Conservation (phyloP, 2,888 invertebrate species). For the Hydrotaea cyrtoneurina region DNA sequence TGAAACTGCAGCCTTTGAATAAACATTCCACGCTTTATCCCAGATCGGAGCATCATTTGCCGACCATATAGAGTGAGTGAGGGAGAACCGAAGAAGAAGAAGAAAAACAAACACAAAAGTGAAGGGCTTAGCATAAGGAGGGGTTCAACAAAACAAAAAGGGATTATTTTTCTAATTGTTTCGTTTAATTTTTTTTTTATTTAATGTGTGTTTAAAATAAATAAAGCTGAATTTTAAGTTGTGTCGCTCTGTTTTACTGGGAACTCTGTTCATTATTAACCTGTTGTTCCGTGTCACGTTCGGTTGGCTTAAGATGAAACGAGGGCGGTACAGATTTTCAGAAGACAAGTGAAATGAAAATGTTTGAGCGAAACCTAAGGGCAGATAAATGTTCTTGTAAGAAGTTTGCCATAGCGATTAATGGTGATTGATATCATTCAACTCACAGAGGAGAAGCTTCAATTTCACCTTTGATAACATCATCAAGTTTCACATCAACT, state of each 20-base stretch:
- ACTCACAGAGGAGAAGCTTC: too few relatives aligned
- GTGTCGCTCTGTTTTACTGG: background rate
- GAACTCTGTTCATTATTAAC: slow-evolving; percentile 16
- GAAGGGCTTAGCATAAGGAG: background rate
- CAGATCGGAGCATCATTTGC: slow-evolving; percentile 80
- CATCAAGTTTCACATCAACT: too few relatives aligned
- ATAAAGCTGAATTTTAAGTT: slow-evolving; percentile 15
- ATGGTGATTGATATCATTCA: too few relatives aligned
- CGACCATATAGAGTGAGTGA: slow-evolving; percentile 75
- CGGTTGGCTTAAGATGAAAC: background rate
- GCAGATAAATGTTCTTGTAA: too few relatives aligned
- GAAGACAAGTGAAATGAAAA: too few relatives aligned
- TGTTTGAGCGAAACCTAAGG: too few relatives aligned
- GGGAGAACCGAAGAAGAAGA: background rate
- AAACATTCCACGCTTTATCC: slow-evolving; percentile 76
- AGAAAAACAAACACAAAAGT: background rate
- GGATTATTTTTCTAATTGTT: slow-evolving; percentile 15
- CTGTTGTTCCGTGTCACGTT: slow-evolving; percentile 7
- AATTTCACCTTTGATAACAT: too few relatives aligned
- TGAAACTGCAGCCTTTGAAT: slow-evolving; percentile 78
- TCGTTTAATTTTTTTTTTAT: slow-evolving; percentile 7
- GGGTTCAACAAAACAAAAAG: background rate
- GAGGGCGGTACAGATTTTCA: background rate
- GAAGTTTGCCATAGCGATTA: too few relatives aligned
- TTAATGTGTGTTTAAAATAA: slow-evolving; percentile 28